Conservation (phyloP, 2,113 vertebrate species). For the Pelobates fuscus region DNA sequence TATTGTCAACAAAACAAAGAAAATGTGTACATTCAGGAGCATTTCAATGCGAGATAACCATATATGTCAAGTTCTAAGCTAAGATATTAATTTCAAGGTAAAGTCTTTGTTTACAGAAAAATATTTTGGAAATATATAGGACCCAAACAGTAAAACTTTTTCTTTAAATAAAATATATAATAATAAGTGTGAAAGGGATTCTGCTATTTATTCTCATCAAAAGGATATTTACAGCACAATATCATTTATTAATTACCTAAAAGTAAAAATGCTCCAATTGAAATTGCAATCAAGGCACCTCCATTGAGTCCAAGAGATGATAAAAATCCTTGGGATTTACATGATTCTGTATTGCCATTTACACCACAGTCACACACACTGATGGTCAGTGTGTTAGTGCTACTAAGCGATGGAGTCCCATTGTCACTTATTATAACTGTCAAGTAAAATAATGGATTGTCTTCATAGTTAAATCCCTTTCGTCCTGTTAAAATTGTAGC, state of each 20-base stretch:
- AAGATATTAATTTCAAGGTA: too few species aligned
- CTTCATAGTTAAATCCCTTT: conserved; percentile 76
- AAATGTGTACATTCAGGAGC: too few species aligned
- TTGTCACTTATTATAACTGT: conserved; percentile 84
- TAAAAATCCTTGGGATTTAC: conserved; percentile 68
- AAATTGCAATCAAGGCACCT: conserved; percentile 73
- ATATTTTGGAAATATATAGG: too few species aligned
- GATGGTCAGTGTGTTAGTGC: conserved; percentile 84
- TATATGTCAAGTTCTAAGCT: too few species aligned
- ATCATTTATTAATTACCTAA: conserved; percentile 72
- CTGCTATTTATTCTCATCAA: background rate
- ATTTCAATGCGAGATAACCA: too few species aligned
- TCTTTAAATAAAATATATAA: too few species aligned
- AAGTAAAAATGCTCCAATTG: conserved; percentile 73
- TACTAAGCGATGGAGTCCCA: conserved; percentile 78
- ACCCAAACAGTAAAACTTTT: too few species aligned
- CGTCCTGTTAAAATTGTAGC: conserved; percentile 79
- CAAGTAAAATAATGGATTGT: conserved; percentile 75
- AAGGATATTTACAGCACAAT: background rate
- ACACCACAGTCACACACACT: conserved; percentile 81
- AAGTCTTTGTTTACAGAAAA: too few species aligned
- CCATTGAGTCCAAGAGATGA: conserved; percentile 75
- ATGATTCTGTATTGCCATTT: conserved; percentile 63
- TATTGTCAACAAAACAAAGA: too few species aligned
- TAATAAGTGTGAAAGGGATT: too few species aligned